phyloP scores from a whole-genome alignment of 2,113 vertebrate species.

The Numenius arquata region DNA sequence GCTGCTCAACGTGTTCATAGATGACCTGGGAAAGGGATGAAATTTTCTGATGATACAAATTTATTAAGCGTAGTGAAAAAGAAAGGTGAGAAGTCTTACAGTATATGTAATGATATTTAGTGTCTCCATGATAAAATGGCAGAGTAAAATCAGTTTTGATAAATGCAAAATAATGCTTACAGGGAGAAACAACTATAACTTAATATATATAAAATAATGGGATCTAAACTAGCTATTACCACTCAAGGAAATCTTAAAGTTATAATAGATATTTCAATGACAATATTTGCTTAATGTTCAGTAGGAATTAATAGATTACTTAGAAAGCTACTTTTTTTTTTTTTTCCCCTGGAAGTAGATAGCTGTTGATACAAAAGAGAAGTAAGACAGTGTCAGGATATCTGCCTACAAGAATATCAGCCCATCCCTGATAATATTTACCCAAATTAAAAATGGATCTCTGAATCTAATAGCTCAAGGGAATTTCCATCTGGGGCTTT shows the following conservation, averaged over 20 bases:
- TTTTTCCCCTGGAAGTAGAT: rapidly evolving
- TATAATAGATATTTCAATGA: background rate
- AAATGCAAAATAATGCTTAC: background rate
- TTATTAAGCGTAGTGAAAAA: background rate
- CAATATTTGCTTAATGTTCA: background rate
- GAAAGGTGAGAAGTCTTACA: background rate
- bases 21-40: background rate
- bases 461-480: background rate
- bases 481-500: background rate
- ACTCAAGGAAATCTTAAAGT: background rate
- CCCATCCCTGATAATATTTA: background rate
- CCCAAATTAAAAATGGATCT: background rate
- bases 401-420: background rate
- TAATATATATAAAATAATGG: background rate
- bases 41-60: background rate
- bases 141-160: background rate
- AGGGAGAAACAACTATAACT: background rate
- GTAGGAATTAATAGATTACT: background rate
- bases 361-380: background rate
- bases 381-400: background rate
- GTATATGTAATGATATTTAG: background rate
- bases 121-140: background rate
- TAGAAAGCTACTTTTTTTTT: background rate
- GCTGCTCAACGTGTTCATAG: background rate
- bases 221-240: background rate